phyloP scores from a whole-genome alignment of 2,888 invertebrate genomes.

The Ceramica pisi region DNA sequence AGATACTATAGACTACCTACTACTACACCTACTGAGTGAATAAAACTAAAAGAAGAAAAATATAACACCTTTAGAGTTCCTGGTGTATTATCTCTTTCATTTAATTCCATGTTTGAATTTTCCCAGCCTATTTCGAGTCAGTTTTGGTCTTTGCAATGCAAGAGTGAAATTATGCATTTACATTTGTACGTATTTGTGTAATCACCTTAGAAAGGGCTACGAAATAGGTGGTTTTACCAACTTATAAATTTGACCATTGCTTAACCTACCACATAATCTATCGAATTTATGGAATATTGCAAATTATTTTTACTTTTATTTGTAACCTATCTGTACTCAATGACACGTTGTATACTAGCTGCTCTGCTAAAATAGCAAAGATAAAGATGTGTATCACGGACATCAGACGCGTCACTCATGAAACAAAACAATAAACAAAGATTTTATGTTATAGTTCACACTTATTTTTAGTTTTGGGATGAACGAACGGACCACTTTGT shows the following conservation, averaged over 20 bases:
- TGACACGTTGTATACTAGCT: not conserved
- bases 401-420: not conserved
- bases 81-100: too few relatives aligned
- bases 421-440: slow-evolving; percentile 30
- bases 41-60: too few relatives aligned
- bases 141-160: not conserved
- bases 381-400: slow-evolving; percentile 26
- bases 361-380: slow-evolving; percentile 25
- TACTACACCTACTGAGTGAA: too few relatives aligned
- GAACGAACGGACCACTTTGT: slow-evolving; percentile 16
- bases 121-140: not conserved
- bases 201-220: too few relatives aligned
- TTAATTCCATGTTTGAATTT: too few relatives aligned
- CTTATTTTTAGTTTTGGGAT: slow-evolving; percentile 35
- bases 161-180: not conserved
- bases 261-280: too few relatives aligned
- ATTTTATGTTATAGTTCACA: slow-evolving; percentile 5
- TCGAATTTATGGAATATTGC: not conserved
- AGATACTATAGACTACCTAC: too few relatives aligned
- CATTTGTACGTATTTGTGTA: too few relatives aligned
- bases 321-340: not conserved
- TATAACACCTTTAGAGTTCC: too few relatives aligned
- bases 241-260: too few relatives aligned
- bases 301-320: not conserved
- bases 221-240: too few relatives aligned